Evolutionary conservation across 2,113 vertebrate genomes (phyloP), one percentile per base, ranked within the genome.

Genomic region (Macrotis lagotis): DNA sequence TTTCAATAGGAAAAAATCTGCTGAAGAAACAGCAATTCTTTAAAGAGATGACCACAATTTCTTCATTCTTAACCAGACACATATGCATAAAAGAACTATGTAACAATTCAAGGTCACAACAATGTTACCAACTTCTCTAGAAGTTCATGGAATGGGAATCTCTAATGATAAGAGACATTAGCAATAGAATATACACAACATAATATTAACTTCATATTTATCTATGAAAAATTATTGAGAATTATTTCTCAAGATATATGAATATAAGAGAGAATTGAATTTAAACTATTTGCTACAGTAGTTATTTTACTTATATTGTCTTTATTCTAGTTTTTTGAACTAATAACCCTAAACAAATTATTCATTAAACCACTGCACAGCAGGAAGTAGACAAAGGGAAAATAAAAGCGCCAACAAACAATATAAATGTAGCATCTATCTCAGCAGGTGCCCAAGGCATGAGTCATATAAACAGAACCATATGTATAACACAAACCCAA

Each of bases 231-330:
- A 94, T 48, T 92, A 95, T 19, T 92, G 88, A 92, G 66, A 89
- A 74, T 91, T 37, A 24, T 90, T 52, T 52, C 51, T 52, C 0
- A 91, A n/a, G 89, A 24, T n/a, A 50, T 14, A 8, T 89, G 14
- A 47, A 93, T 95, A 48, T 59, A 25, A 93, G 48, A 93, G 55
- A 90, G 0, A 48, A 2, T 31, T 90, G 52, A 91, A 92, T 93
- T 92, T 95, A 14, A 96, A 97, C 95, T 98, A 94, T 95, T 94
- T 97, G 47, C 52, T 96, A 59, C 91, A 44, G 19, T 37, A 94
- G 90, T n/a, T 52, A 94, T 97, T 92, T 37, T 10, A 31, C 19
- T 93, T 95, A 94, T 95, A 90, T 88, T 94, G 95, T 26, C 8
- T 25, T 90, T 10, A 89, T 26, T 95, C 25, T 22, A 91, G 52